Evolutionary conservation across 2,888 invertebrate species (phyloP), one percentile per base, ranked within the genome.

Genomic region (Torymus auratus): DNA sequence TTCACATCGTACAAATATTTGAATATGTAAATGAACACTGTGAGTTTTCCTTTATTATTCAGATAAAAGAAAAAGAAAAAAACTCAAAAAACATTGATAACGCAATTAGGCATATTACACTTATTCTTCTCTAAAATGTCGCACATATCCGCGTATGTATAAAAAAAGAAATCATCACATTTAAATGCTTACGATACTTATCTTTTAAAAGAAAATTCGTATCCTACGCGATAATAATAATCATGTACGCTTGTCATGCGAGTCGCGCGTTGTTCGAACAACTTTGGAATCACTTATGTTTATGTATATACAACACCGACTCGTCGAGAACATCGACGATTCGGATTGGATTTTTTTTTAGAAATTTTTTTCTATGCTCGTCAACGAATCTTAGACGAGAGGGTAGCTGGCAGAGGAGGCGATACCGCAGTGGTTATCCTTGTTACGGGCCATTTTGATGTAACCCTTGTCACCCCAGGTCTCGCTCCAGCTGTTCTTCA

Each of bases 401-500:
- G 98, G 98, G 91, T 96, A 98, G 88, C 96, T 96, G 83, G 97
- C 95, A 84, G 93, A 91, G 69, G 94, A 92, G 75, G 98, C 97
- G 90, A 98, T 94, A 87, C 97, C 98, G 91, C 98, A 98, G 89
- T 95, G 94, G 91, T 98, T 98, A 50, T 95, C 87, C 87, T 92
- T 93, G 92, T 98, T 97, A 86, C 98, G 94, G 55, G 96, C 93
- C 95, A 98, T 97, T 91, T 95, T 95, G 88, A 98, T 95, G 92
- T 96, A 98, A 61, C 98, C 98, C 5, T 94, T 89, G 71, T 94
- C 93, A 60, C 98, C 98, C 97, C 97, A 98, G 14, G 92, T 89
- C 83, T 92, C 91, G 13, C 95, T 94, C 96, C 96, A 96, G 70
- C 96, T 96, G 92, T 97, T 97, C 92, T 97, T 97, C 78, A 97